These are phyloP conservation scores for Blera fallax DNA, from an alignment of 2,888 invertebrate genomes.

Conservation along the genomic window DNA sequence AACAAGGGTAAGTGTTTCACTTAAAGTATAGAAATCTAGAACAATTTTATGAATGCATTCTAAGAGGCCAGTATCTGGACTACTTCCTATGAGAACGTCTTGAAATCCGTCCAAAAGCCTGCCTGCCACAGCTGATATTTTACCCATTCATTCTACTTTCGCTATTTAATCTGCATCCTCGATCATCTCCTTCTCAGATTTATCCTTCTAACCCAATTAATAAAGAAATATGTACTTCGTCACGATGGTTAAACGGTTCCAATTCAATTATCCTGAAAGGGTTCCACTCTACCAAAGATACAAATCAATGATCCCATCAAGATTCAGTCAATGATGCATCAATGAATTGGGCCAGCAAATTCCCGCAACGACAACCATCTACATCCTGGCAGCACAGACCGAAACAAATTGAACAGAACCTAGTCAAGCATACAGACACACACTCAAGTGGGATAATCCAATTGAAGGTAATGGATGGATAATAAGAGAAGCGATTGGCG, in stretches of 20 bases:
- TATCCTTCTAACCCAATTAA: not conserved
- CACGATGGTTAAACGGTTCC: not conserved
- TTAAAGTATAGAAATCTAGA: no score
- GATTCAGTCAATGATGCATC: conserved; percentile 41
- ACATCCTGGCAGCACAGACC: not conserved
- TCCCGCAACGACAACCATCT: conserved; percentile 34
- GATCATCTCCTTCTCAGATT: not conserved
- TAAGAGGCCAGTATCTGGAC: no score
- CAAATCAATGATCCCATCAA: conserved; percentile 13
- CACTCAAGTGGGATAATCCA: conserved; percentile 19
- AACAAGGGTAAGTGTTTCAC: no score
- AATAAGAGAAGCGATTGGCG: conserved; percentile 56
- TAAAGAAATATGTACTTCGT: not conserved
- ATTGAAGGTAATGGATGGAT: conserved; percentile 39
- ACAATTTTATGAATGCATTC: no score
- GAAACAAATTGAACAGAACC: conserved; percentile 49
- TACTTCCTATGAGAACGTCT: not conserved
- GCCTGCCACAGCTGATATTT: no score
- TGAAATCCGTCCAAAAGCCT: no score
- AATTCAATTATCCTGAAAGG: conserved; percentile 8
- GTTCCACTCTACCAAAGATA: not conserved
- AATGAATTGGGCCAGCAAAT: conserved; percentile 56
- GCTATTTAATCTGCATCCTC: not conserved
- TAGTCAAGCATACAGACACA: not conserved
- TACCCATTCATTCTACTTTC: not conserved